Percentiles rank a stretch among this genome's conserved stretches.
Conservation (phyloP, 2,797 vertebrate genomes). For the Chelonia mydas region DNA sequence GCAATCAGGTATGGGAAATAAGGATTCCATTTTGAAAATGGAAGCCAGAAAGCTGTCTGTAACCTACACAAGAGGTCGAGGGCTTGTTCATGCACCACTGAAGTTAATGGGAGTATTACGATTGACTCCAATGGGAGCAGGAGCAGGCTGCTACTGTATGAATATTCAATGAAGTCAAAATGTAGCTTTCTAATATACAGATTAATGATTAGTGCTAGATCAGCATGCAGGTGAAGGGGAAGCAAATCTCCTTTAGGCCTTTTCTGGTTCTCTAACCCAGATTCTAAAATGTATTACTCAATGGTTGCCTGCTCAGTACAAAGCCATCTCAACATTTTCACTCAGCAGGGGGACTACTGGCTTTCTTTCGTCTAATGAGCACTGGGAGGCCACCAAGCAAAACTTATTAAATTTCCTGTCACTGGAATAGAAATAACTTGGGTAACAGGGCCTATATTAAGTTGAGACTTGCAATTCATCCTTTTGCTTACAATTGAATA, state of each 20-base stretch:
- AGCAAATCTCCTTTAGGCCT: neutral
- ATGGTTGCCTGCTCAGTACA: too few species aligned
- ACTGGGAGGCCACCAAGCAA: too few species aligned
- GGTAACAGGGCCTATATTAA: neutral
- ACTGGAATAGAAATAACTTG: neutral
- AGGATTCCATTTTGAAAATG: neutral
- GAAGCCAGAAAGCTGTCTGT: neutral
- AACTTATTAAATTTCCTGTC: too few species aligned
- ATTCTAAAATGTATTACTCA: neutral
- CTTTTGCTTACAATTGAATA: neutral
- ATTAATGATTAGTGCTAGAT: neutral
- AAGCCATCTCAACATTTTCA: too few species aligned
- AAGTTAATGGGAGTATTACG: neutral
- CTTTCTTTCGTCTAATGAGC: too few species aligned
- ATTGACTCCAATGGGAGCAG: too few species aligned
- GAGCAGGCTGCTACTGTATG: too few species aligned
- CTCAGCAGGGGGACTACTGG: too few species aligned
- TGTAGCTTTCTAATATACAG: neutral
- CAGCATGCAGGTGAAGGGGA: too few species aligned
- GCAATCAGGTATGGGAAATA: constrained; percentile 84
- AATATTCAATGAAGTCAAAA: too few species aligned
- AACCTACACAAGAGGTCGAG: fast-evolving
- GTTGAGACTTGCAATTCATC: neutral
- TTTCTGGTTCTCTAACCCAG: neutral
- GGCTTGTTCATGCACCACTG: fast-evolving